Evolutionary conservation across 2,888 invertebrate genomes (phyloP).

Genomic region (Flabesymbios commensalis): DNA sequence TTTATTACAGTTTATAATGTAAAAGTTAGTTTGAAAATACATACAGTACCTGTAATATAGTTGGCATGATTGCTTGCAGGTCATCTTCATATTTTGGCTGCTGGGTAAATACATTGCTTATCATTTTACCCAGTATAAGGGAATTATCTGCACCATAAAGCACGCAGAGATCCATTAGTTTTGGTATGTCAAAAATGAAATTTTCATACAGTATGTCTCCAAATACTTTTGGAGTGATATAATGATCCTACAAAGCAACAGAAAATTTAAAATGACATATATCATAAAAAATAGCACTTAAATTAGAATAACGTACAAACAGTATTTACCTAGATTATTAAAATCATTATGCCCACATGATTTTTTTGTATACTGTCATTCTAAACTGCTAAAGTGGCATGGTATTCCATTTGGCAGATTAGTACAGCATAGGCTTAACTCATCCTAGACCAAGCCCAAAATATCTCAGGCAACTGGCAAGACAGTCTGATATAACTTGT

Average conservation of each 20-base stretch:
- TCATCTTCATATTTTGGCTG: constrained; percentile 74
- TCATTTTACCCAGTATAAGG: constrained; percentile 68
- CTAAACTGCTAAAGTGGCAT: no score
- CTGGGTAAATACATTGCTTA: constrained; percentile 70
- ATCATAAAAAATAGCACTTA: not conserved
- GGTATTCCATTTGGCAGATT: no score
- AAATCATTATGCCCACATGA: no score
- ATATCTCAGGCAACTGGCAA: no score
- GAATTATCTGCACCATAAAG: constrained; percentile 73
- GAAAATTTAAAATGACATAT: not conserved
- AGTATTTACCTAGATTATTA: no score
- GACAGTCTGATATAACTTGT: no score
- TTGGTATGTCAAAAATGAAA: constrained; percentile 81
- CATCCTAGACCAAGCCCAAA: no score
- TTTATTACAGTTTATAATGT: no score
- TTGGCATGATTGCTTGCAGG: constrained; percentile 51
- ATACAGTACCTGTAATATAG: constrained; percentile 50
- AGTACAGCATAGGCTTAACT: no score
- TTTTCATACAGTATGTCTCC: constrained; percentile 77
- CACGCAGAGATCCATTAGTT: constrained; percentile 77
- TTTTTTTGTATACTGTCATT: no score
- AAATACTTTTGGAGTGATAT: constrained; percentile 71
- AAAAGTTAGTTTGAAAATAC: no score
- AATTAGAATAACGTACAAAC: not conserved
- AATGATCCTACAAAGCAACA: constrained; percentile 48